These are phyloP conservation scores for Frieseomelitta varia DNA, from an alignment of 1,140 invertebrate species.

Conservation along the genomic window DNA sequence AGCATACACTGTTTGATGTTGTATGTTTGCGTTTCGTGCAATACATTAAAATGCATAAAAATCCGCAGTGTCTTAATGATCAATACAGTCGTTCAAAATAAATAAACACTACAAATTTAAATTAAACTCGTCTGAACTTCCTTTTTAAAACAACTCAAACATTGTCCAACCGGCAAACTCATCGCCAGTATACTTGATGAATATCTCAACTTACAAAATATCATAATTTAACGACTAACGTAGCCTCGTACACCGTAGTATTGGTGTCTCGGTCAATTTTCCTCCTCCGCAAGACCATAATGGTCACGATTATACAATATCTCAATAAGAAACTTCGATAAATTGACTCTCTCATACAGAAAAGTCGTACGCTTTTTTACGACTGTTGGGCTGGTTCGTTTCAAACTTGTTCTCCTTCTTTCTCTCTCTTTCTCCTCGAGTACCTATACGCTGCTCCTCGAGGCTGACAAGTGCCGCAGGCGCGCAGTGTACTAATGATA, in stretches of 20 bases:
- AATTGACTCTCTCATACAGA: constrained; percentile 23
- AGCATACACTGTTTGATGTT: too few species aligned
- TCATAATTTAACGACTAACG: too few species aligned
- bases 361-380: constrained; percentile 50
- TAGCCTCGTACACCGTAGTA: too few species aligned
- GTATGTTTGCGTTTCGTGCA: too few species aligned
- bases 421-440: background rate
- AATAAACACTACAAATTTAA: background rate
- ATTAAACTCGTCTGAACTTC: background rate
- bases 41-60: too few species aligned
- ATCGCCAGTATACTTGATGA: too few species aligned
- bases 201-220: too few species aligned
- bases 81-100: background rate
- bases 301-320: too few species aligned
- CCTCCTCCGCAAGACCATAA: too few species aligned
- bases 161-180: background rate
- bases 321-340: background rate
- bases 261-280: too few species aligned
- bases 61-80: too few species aligned
- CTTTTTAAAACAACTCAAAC: background rate
- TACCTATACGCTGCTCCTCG: constrained; percentile 1
- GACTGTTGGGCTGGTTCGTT: background rate
- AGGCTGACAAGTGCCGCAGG: constrained; percentile 58
- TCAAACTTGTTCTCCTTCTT: background rate
- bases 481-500: constrained; percentile 66